Percentiles rank a stretch among this genome's conserved stretches.
Evolutionary conservation across 1,140 invertebrate species (phyloP).

Genomic region (Cryptotermes secundus): DNA sequence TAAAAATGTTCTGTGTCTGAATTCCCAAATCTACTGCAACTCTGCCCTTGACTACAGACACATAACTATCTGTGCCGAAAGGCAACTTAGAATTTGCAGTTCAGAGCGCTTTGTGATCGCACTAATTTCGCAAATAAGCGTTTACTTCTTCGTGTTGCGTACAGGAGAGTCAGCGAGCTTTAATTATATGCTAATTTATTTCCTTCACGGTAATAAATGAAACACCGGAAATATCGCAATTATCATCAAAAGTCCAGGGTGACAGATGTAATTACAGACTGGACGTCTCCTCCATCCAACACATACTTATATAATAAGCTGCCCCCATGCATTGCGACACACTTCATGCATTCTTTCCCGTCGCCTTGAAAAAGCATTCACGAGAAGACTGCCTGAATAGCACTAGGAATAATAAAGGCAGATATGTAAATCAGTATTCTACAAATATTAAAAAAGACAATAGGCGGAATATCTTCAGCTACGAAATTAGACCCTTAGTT

Average conservation of each 20-base stretch:
- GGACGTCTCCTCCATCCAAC: neutral
- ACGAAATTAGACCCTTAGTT: slow-evolving; percentile 21
- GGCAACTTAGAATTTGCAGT: too few species aligned
- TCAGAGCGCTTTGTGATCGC: neutral
- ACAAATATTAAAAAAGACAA: slow-evolving; percentile 9
- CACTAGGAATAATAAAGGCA: neutral
- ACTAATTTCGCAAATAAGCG: neutral
- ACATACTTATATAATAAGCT: neutral
- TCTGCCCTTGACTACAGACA: too few species aligned
- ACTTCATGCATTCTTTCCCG: neutral
- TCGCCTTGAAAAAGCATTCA: neutral
- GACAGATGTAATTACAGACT: slow-evolving; percentile 12
- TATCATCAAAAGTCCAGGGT: neutral
- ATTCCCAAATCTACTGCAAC: too few species aligned
- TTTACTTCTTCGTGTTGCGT: neutral
- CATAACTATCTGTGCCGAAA: too few species aligned
- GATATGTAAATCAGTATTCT: slow-evolving; percentile 15
- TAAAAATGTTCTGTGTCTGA: too few species aligned
- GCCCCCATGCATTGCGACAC: neutral
- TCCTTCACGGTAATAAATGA: neutral
- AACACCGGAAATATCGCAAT: neutral
- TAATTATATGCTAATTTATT: slow-evolving; percentile 10
- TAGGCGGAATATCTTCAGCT: neutral
- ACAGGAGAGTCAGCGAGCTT: neutral
- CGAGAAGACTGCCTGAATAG: neutral